phyloP scores from a whole-genome alignment of 2,113 vertebrate genomes.

The Mormoops blainvillei region DNA sequence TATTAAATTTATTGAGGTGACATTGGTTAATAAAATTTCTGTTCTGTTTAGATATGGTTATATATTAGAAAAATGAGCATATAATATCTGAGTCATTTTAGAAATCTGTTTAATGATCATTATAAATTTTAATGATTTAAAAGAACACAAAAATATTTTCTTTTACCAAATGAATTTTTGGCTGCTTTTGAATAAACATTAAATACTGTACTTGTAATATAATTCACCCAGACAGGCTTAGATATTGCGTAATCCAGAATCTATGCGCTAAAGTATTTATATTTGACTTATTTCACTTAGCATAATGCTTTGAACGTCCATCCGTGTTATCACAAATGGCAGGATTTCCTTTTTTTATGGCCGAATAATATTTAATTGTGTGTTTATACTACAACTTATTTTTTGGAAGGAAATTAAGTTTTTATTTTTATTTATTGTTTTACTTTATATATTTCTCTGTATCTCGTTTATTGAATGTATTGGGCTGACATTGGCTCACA shows the following conservation, averaged over 20 bases:
- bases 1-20: not conserved
- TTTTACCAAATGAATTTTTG: conserved; percentile 33
- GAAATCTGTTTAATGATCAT: not conserved
- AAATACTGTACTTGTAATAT: not conserved
- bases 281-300: not conserved
- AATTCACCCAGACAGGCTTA: not conserved
- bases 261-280: not conserved
- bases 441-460: too few relatives aligned
- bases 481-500: too few relatives aligned
- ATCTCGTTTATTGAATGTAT: too few relatives aligned
- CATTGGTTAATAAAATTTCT: not conserved
- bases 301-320: not conserved
- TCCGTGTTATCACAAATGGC: not conserved
- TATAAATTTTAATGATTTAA: conserved; percentile 15
- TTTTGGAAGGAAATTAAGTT: not conserved
- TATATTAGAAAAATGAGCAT: not conserved
- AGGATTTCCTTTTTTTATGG: not conserved
- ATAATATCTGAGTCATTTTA: conserved; percentile 11
- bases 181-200: not conserved
- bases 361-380: not conserved
- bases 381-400: not conserved
- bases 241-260: not conserved
- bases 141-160: not conserved
- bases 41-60: not conserved
- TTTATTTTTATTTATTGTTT: too few relatives aligned